Evolutionary conservation across 2,797 vertebrate genomes (phyloP).

Genomic region (Lepidocolaptes lacrymiger): DNA sequence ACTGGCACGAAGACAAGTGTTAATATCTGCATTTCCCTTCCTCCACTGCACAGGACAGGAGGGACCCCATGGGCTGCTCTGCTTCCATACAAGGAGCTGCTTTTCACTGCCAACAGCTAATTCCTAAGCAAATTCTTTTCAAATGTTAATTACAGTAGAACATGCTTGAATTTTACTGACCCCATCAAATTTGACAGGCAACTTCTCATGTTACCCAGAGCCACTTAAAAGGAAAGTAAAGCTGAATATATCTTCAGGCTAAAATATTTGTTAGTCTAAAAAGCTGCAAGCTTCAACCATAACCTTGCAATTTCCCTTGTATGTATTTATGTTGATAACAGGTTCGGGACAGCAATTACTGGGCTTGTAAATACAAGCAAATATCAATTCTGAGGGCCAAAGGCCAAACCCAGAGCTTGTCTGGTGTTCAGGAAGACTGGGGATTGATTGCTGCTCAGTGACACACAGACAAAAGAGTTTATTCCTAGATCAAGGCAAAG

Average conservation of each 20-base stretch:
- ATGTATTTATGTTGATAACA: constrained; percentile 73
- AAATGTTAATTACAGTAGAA: constrained; percentile 83
- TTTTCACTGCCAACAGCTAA: constrained; percentile 73
- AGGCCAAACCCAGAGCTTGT: constrained; percentile 57
- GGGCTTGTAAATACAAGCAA: constrained; percentile 70
- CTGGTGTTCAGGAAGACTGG: constrained; percentile 45
- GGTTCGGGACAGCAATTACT: constrained; percentile 67
- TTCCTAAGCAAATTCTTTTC: constrained; percentile 80
- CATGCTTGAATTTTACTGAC: constrained; percentile 71
- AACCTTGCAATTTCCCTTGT: constrained; percentile 74
- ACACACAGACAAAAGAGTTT: constrained; percentile 61
- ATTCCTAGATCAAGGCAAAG: constrained; percentile 28
- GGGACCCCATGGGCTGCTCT: not conserved
- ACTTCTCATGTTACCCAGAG: constrained; percentile 79
- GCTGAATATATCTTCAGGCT: constrained; percentile 45
- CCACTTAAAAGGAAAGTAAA: constrained; percentile 74
- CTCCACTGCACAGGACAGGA: not conserved
- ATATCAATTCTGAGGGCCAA: constrained; percentile 51
- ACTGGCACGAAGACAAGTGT: not conserved
- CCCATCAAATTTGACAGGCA: constrained; percentile 61
- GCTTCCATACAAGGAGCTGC: not conserved
- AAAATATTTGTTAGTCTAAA: constrained; percentile 72
- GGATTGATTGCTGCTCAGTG: constrained; percentile 27
- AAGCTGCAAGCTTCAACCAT: constrained; percentile 63
- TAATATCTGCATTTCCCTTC: not conserved